A percentile compares a stretch with the other conserved stretches of the same genome.
Evolutionary conservation across 2,113 vertebrate species (phyloP).

Genomic region (Sisor rabdophorus): DNA sequence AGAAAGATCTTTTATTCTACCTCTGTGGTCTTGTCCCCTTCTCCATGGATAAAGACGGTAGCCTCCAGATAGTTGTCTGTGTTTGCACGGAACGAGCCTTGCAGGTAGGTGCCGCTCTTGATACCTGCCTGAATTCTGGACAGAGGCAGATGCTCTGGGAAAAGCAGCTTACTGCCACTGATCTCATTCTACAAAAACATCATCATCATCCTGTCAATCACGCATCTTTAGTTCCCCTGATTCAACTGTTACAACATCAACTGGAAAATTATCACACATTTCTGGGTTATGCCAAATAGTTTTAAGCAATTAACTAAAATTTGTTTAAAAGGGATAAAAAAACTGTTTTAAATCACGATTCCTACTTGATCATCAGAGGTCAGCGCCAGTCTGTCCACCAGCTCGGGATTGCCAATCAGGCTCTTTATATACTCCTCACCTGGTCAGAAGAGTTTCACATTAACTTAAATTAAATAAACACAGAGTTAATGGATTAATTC

Average conservation of each 20-base stretch:
- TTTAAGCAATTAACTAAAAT: no score
- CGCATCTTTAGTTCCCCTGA: no score
- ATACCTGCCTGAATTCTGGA: slow-evolving; percentile 91
- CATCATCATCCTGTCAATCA: no score
- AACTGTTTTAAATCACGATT: neutral
- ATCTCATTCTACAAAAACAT: slow-evolving; percentile 77
- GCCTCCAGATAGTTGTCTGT: slow-evolving; percentile 97
- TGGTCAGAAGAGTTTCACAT: slow-evolving; percentile 55
- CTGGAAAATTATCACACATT: no score
- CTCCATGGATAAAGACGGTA: slow-evolving; percentile 88
- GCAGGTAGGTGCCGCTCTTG: slow-evolving; percentile 83
- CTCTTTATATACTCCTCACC: slow-evolving; percentile 95
- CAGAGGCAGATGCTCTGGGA: slow-evolving; percentile 89
- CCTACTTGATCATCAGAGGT: slow-evolving; percentile 83
- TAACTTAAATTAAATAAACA: neutral
- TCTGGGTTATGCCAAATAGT: no score
- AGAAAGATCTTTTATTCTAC: slow-evolving; percentile 49
- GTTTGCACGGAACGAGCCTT: slow-evolving; percentile 89
- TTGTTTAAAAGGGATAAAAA: neutral
- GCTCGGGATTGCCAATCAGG: slow-evolving; percentile 86
- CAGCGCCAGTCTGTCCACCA: slow-evolving; percentile 88
- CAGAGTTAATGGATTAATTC: neutral
- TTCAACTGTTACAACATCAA: no score
- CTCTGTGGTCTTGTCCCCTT: slow-evolving; percentile 82
- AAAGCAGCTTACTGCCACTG: slow-evolving; percentile 81